Percentiles rank a stretch among this genome's conserved stretches.
phyloP scores from a whole-genome alignment of 2,797 vertebrate species.

The Discoglossus pictus region DNA sequence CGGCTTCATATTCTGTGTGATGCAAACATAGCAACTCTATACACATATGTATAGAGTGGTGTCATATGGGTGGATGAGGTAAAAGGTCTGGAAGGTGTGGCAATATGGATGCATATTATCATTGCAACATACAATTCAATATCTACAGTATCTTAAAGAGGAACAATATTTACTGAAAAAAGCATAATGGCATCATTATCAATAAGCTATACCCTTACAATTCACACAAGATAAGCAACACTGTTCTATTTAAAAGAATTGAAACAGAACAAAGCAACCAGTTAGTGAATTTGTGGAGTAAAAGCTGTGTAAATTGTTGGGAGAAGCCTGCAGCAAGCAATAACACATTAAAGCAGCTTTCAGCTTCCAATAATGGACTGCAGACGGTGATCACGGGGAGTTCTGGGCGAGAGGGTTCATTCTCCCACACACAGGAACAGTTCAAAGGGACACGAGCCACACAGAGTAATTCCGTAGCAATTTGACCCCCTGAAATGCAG shows the following conservation, averaged over 20 bases:
- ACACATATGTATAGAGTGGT: too few relatives aligned
- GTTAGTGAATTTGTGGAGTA: background rate
- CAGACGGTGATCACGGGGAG: conserved; percentile 64
- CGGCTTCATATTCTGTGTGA: too few relatives aligned
- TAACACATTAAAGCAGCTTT: conserved; percentile 57
- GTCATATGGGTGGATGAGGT: too few relatives aligned
- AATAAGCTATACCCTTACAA: conserved; percentile 13
- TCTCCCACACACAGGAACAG: conserved; percentile 55
- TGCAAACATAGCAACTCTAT: too few relatives aligned
- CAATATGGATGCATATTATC: too few relatives aligned
- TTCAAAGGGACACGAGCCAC: conserved; percentile 62
- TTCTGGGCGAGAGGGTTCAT: conserved; percentile 56
- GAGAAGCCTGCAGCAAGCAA: conserved; percentile 54
- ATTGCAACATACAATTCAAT: too few relatives aligned
- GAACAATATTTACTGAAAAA: background rate
- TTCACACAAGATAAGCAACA: conserved; percentile 34
- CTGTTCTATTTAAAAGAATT: conserved; percentile 4
- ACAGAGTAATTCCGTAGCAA: conserved; percentile 60
- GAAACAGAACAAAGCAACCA: conserved; percentile 43
- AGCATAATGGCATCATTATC: conserved; percentile 5
- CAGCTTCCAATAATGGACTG: conserved; percentile 60
- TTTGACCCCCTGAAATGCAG: conserved; percentile 60
- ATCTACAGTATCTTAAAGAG: background rate
- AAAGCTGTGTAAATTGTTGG: conserved; percentile 53
- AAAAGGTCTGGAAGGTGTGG: too few relatives aligned